Conservation (phyloP, 2,113 vertebrate genomes). For the Leuciscus idus region DNA sequence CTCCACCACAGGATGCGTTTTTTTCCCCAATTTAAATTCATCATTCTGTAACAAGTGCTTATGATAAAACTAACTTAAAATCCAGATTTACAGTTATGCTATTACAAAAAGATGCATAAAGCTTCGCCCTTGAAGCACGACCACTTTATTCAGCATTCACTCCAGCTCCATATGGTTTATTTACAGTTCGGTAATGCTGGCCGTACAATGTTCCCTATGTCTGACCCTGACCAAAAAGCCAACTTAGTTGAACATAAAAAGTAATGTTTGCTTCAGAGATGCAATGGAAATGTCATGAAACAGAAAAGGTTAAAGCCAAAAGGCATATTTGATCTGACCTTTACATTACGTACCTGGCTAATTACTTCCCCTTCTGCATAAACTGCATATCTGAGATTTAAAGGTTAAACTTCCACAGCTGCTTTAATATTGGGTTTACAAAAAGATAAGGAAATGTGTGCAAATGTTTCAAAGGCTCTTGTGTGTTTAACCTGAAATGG, state of each 20-base stretch:
- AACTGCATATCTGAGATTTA: constrained; percentile 63
- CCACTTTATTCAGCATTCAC: not conserved
- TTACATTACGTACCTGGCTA: constrained; percentile 67
- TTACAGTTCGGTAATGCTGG: not conserved
- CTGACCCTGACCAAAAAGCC: not conserved
- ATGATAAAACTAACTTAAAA: constrained; percentile 35
- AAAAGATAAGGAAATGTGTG: constrained; percentile 41
- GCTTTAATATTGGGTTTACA: constrained; percentile 60
- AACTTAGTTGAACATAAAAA: not conserved
- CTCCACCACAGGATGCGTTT: constrained; percentile 3
- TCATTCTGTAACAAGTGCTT: constrained; percentile 7
- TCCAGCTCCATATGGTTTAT: not conserved
- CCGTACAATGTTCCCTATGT: not conserved
- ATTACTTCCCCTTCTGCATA: constrained; percentile 71
- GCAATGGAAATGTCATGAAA: constrained; percentile 30
- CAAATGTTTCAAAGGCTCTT: constrained; percentile 6
- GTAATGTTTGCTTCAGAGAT: constrained; percentile 46
- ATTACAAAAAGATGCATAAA: not conserved
- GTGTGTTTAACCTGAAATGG: not conserved
- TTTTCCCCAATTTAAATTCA: not conserved
- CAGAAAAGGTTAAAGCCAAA: constrained; percentile 59
- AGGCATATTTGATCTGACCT: constrained; percentile 69
- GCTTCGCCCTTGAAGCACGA: not conserved
- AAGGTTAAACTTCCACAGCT: constrained; percentile 72
- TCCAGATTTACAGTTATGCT: constrained; percentile 9